A percentile compares a stretch with the other conserved stretches of the same genome.
Conservation (phyloP, 2,888 invertebrate species). For the Ceraclea dissimilis region DNA sequence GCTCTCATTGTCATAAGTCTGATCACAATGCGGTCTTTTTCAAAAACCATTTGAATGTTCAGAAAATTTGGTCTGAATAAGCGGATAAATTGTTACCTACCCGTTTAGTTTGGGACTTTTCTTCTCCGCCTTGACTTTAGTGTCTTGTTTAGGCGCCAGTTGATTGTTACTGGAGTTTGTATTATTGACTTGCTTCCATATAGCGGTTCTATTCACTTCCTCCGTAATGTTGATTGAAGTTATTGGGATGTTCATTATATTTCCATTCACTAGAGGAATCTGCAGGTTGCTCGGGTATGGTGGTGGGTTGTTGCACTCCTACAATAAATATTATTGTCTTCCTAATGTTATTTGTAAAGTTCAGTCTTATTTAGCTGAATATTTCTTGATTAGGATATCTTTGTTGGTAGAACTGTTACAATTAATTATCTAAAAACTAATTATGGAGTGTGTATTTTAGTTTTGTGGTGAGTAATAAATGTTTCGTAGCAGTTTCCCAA, state of each 20-base stretch:
- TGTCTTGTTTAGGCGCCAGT: constrained; percentile 30
- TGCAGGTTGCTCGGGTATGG: constrained; percentile 63
- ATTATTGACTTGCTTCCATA: constrained; percentile 89
- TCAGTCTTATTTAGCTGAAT: too few species aligned
- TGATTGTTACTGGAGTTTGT: constrained; percentile 39
- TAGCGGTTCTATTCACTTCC: constrained; percentile 86
- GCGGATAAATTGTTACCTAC: constrained; percentile 10
- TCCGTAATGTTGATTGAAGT: constrained; percentile 85
- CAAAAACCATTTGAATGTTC: too few species aligned
- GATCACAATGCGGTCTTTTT: too few species aligned
- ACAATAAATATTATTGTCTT: background rate
- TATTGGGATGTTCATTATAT: constrained; percentile 82
- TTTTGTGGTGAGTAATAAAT: too few species aligned
- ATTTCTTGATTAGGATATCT: too few species aligned
- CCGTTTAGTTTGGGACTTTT: constrained; percentile 32
- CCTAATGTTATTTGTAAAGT: too few species aligned
- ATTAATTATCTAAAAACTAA: too few species aligned
- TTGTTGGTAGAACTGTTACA: too few species aligned
- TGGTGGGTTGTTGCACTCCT: constrained; percentile 36
- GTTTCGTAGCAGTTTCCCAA: too few species aligned
- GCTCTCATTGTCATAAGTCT: too few species aligned
- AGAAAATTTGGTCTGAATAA: too few species aligned
- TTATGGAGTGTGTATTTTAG: too few species aligned
- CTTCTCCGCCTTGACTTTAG: constrained; percentile 40
- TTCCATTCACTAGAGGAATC: constrained; percentile 81